Percentiles rank a stretch among this genome's conserved stretches.
Evolutionary conservation across 2,888 invertebrate genomes (phyloP).

Genomic region (Congeria kusceri): DNA sequence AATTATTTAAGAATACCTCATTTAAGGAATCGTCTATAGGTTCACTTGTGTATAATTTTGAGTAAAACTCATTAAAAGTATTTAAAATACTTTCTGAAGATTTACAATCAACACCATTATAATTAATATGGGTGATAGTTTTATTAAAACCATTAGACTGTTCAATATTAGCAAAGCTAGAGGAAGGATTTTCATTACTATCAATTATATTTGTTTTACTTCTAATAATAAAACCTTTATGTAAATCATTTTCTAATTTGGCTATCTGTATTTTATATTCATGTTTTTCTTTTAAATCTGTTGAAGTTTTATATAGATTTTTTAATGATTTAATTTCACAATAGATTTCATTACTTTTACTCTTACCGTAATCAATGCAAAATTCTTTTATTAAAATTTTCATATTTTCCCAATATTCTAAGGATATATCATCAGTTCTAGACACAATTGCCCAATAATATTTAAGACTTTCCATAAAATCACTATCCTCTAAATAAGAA

Average conservation of each 20-base stretch:
- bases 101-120: too few species aligned
- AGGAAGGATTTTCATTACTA: too few species aligned
- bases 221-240: constrained; percentile 8
- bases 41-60: background rate
- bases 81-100: constrained; percentile 6
- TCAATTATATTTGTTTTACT: too few species aligned
- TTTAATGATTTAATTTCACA: constrained; percentile 1
- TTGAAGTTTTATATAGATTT: background rate
- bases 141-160: too few species aligned
- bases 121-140: too few species aligned
- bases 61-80: background rate
- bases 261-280: too few species aligned
- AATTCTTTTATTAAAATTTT: constrained; percentile 6
- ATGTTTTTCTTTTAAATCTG: too few species aligned
- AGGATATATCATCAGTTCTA: constrained; percentile 28
- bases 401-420: constrained; percentile 28
- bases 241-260: constrained; percentile 7
- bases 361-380: constrained; percentile 13
- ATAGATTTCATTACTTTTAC: constrained; percentile 6
- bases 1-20: background rate
- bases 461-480: constrained; percentile 8
- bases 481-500: constrained; percentile 9
- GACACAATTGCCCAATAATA: constrained; percentile 14
- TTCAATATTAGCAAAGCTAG: too few species aligned
- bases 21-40: background rate